A percentile compares a stretch with the other conserved stretches of the same genome.
phyloP scores from a whole-genome alignment of 2,113 vertebrate genomes.

The Pycnonotus jocosus region DNA sequence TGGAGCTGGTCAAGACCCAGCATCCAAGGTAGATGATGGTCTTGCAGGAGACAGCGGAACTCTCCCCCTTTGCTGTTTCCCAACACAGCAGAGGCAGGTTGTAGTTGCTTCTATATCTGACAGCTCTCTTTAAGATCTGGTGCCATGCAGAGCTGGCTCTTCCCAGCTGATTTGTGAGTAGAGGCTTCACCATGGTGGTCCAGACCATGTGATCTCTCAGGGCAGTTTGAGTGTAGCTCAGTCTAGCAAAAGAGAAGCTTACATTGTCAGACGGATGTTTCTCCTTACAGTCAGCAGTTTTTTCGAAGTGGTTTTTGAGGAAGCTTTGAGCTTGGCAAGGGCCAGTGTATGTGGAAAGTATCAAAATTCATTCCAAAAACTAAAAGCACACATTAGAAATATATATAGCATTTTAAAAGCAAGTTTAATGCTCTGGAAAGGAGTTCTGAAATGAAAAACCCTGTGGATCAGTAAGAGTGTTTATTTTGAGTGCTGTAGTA shows the following conservation, averaged over 20 bases:
- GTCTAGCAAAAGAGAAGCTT: not conserved
- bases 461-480: not conserved
- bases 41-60: not conserved
- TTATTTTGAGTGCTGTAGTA: slow-evolving; percentile 11
- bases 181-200: not conserved
- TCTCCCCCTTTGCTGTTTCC: not conserved
- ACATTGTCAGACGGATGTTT: not conserved
- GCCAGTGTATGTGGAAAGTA: not conserved
- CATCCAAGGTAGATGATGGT: not conserved
- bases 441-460: not conserved
- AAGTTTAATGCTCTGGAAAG: not conserved
- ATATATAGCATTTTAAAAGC: slow-evolving; percentile 35
- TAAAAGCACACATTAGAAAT: not conserved
- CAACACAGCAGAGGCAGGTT: not conserved
- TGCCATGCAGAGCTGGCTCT: not conserved
- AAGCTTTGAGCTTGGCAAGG: slow-evolving; percentile 23
- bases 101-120: rapidly evolving
- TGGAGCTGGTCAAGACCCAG: not conserved
- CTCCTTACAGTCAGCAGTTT: slow-evolving; percentile 19
- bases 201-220: not conserved
- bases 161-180: not conserved
- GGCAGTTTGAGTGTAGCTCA: not conserved
- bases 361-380: slow-evolving; percentile 27
- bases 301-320: slow-evolving; percentile 23
- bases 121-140: not conserved